Base-by-base conservation (phyloP, 1,140 invertebrate species). In the Potamilus streckersoni region DNA sequence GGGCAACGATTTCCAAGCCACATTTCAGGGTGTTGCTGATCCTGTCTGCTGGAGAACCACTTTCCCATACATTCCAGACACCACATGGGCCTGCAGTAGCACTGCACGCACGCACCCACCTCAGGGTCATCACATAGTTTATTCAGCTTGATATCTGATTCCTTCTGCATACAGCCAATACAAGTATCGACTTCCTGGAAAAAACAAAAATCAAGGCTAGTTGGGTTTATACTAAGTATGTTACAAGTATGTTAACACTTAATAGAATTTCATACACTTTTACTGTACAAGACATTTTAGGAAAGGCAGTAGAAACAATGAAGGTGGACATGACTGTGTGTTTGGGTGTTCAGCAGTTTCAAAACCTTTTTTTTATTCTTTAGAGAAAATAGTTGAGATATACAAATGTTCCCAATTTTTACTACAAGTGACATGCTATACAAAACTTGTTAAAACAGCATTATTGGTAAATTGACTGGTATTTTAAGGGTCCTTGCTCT, bases 1-100 rank as follows among this genome's bases (percentile, higher is more conserved):
- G 95, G 94, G 87, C 95, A 95, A 87, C 94, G 95, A n/a, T 94
- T 93, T 38, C 93, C 92, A 60, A 97, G 90, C 96, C 96, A 98
- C 0, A 92, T 92, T 82, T 94, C 93, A 38, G 94, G 93, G 62
- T 91, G 88, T 59, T 92, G 90, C 80, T 94, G 92, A 84, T 95
- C 93, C 90, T 97, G 96, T 63, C 95, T 92, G 65, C 95, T 94
- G 57, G 94, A 95, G 86, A 90, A 94, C 96, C 96, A 97, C 88
- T 94, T 95, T 3, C 93, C 95, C 91, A 90, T 86, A 78, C 90
- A 91, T 78, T 94, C 92, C 14, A 93, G 89, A 91, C 96, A 97
- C 96, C 96, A 97, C 93, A 97, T 94, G 20, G 95, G 95, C 67
- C 94, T 92, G 85, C 95, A 96, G 83, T 92, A 93, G 84, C 94